Percentiles rank a stretch among this genome's conserved stretches.
Conservation (phyloP, 2,113 vertebrate genomes). For the Austrofundulus limnaeus region DNA sequence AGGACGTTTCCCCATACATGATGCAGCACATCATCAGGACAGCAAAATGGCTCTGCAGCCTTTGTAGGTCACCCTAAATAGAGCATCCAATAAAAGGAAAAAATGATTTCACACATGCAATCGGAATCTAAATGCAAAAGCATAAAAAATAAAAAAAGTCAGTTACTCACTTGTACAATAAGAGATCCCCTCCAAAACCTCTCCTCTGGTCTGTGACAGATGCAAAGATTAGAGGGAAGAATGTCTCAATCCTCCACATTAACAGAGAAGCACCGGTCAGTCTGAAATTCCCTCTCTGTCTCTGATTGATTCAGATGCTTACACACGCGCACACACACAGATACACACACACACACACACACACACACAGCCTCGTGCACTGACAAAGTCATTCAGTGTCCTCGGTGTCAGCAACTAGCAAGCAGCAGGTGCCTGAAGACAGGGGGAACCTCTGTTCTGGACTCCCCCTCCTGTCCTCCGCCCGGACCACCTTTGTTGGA, state of each 20-base stretch:
- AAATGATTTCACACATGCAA: background rate
- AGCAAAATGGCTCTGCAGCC: constrained; percentile 30
- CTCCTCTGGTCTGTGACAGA: constrained; percentile 25
- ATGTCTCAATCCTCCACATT: constrained; percentile 25
- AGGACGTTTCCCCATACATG: background rate
- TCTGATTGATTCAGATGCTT: constrained; percentile 44
- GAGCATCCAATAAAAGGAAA: constrained; percentile 3
- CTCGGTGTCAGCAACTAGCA: constrained; percentile 53
- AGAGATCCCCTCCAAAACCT: constrained; percentile 32
- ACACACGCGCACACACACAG: constrained; percentile 28
- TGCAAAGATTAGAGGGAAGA: constrained; percentile 28
- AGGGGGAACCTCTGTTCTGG: constrained; percentile 69
- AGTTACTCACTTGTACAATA: constrained; percentile 66
- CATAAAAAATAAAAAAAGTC: background rate
- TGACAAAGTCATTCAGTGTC: constrained; percentile 65
- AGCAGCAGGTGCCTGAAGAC: constrained; percentile 77
- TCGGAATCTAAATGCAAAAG: constrained; percentile 6
- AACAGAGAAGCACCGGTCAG: constrained; percentile 36
- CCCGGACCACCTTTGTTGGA: constrained; percentile 63
- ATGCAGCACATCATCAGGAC: background rate
- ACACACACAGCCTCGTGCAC: constrained; percentile 19
- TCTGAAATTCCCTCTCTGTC: constrained; percentile 34
- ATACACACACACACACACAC: constrained; percentile 47
- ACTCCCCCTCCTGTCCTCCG: constrained; percentile 43
- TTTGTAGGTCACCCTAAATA: constrained; percentile 39